Conservation (phyloP, 2,797 vertebrate species). For the Platalea minor region DNA sequence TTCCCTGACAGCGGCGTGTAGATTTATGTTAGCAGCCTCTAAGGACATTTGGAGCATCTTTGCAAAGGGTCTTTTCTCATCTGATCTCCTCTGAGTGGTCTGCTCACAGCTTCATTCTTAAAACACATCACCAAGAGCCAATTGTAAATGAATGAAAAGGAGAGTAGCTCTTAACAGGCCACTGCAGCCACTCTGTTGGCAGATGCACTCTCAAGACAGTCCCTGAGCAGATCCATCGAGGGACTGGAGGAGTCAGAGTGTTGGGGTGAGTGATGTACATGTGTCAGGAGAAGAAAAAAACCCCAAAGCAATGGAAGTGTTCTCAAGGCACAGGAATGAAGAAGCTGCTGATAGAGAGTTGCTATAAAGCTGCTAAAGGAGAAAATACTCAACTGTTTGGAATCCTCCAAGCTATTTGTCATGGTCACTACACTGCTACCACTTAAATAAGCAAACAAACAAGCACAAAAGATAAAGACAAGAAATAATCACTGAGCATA, state of each 20-base stretch:
- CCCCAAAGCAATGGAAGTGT: background rate
- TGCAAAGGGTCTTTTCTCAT: background rate
- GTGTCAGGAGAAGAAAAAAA: background rate
- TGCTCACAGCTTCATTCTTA: background rate
- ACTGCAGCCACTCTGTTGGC: background rate
- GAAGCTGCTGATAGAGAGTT: background rate
- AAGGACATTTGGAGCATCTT: background rate
- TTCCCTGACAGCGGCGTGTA: background rate
- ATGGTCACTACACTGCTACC: slow-evolving; percentile 49
- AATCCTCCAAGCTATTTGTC: slow-evolving; percentile 25
- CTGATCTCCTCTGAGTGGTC: background rate
- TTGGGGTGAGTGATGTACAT: background rate
- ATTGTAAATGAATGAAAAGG: background rate
- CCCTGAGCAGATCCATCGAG: background rate
- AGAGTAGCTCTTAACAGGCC: background rate
- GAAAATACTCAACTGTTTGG: background rate
- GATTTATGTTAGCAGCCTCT: background rate
- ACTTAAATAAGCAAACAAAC: slow-evolving; percentile 60
- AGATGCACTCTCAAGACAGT: background rate
- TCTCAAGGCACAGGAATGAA: background rate
- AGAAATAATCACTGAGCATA: slow-evolving; percentile 11
- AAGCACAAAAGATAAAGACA: slow-evolving; percentile 43
- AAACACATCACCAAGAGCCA: background rate
- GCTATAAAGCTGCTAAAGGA: background rate
- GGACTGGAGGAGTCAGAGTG: background rate